These are phyloP conservation scores for Thecocarcelia acutangulata DNA, from an alignment of 2,888 invertebrate genomes.

Conservation along the genomic window DNA sequence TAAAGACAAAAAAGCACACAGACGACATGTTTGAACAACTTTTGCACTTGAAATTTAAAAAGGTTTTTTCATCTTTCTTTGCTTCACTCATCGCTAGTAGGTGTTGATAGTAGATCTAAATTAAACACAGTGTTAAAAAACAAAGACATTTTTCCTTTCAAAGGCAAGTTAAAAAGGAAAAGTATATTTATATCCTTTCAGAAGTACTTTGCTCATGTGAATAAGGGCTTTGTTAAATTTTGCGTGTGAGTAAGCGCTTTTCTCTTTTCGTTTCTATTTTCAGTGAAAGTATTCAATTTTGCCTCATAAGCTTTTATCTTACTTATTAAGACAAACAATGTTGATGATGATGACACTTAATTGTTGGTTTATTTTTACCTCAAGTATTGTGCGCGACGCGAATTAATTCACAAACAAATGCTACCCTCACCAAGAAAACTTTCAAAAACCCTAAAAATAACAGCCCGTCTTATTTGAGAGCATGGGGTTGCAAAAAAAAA, in stretches of 20 bases:
- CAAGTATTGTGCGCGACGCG: slow-evolving; percentile 69
- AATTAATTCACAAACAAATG: slow-evolving; percentile 55
- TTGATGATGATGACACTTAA: slow-evolving; percentile 50
- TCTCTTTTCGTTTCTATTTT: slow-evolving; percentile 33
- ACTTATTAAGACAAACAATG: slow-evolving; percentile 12
- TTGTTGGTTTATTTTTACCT: slow-evolving; percentile 74
- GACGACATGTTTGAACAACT: slow-evolving; percentile 21
- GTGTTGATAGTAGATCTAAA: slow-evolving; percentile 50
- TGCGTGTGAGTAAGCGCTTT: slow-evolving; percentile 13
- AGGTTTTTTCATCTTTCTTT: slow-evolving; percentile 10
- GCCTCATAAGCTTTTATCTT: slow-evolving; percentile 52
- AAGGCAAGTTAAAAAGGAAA: slow-evolving; percentile 28
- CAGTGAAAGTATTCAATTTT: slow-evolving; percentile 59
- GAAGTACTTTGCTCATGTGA: slow-evolving; percentile 66
- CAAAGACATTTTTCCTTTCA: slow-evolving; percentile 50
- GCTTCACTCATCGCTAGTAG: slow-evolving; percentile 25
- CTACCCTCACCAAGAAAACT: slow-evolving; percentile 13
- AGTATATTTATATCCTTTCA: slow-evolving; percentile 66
- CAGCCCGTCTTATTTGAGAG: slow-evolving; percentile 12
- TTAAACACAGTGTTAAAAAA: slow-evolving; percentile 59
- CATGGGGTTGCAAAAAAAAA: slow-evolving; percentile 54
- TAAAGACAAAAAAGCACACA: slow-evolving; percentile 14
- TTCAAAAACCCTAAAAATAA: slow-evolving; percentile 21
- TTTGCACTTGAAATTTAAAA: slow-evolving; percentile 55
- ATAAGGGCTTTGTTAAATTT: neutral